Evolutionary conservation across 1,140 invertebrate species (phyloP).

Genomic region (Trichoplusia ni): DNA sequence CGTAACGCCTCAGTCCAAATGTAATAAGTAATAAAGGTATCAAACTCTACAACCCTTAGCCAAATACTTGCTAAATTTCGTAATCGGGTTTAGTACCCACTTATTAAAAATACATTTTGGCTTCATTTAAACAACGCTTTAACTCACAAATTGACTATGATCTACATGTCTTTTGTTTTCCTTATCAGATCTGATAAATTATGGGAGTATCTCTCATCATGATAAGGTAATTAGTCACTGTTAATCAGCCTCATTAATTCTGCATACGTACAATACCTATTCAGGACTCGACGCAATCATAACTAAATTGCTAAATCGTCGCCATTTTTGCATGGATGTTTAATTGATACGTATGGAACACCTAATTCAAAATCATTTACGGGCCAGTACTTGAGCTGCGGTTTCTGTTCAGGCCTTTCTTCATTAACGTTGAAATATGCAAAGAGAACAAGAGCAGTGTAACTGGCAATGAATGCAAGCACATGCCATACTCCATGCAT

Average conservation of each 20-base stretch:
- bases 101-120: slow-evolving; percentile 1
- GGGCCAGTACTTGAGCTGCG: slow-evolving; percentile 88
- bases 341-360: slow-evolving; percentile 87
- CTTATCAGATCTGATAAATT: background rate
- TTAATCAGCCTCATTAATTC: slow-evolving; percentile 13
- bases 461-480: slow-evolving; percentile 89
- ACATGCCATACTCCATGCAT: slow-evolving; percentile 91
- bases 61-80: no score
- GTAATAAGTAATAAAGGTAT: background rate
- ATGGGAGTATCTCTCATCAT: background rate
- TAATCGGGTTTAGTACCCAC: no score
- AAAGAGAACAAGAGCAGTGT: slow-evolving; percentile 88
- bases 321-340: slow-evolving; percentile 82
- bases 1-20: no score
- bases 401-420: slow-evolving; percentile 86
- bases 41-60: background rate
- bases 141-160: background rate
- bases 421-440: slow-evolving; percentile 89
- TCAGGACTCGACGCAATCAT: background rate
- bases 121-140: background rate
- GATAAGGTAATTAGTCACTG: background rate
- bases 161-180: background rate
- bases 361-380: slow-evolving; percentile 88
- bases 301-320: slow-evolving; percentile 78
- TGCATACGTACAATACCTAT: background rate